Conservation (phyloP, 2,888 invertebrate genomes). For the Melanotus villosus region DNA sequence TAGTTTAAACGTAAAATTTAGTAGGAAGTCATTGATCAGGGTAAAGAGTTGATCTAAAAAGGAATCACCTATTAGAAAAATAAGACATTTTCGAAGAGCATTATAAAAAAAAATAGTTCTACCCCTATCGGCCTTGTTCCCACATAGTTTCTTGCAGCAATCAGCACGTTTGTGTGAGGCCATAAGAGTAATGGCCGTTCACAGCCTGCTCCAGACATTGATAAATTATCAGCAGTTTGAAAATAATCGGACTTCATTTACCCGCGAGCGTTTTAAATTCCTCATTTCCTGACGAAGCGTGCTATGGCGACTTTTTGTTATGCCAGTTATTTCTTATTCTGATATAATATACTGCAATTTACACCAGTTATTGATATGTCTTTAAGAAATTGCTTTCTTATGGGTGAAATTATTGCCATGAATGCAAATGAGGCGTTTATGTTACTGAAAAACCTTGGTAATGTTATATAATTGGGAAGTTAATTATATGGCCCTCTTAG, state of each 20-base stretch:
- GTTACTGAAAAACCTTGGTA: too few relatives aligned
- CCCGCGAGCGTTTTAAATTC: slow-evolving; percentile 62
- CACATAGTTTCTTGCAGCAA: slow-evolving; percentile 63
- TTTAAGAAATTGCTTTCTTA: neutral
- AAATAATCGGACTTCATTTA: slow-evolving; percentile 65
- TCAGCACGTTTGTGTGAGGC: slow-evolving; percentile 64
- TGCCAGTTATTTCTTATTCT: slow-evolving; percentile 31
- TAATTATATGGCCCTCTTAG: too few relatives aligned
- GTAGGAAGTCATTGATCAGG: too few relatives aligned
- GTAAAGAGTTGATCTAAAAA: too few relatives aligned
- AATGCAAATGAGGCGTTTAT: neutral
- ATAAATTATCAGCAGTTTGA: slow-evolving; percentile 64
- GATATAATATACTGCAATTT: slow-evolving; percentile 14
- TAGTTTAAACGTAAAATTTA: too few relatives aligned
- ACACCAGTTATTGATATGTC: slow-evolving; percentile 21
- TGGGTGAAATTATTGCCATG: neutral
- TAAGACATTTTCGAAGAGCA: neutral
- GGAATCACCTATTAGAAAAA: too few relatives aligned
- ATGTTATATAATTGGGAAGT: too few relatives aligned
- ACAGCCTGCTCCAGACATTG: slow-evolving; percentile 61
- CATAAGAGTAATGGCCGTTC: slow-evolving; percentile 63
- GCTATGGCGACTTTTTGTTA: slow-evolving; percentile 49
- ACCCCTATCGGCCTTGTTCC: slow-evolving; percentile 52
- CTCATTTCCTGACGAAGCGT: slow-evolving; percentile 59
- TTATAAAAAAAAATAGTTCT: slow-evolving; percentile 16